Evolutionary conservation across 2,797 vertebrate species (phyloP).

Genomic region (Hylomyscus alleni): DNA sequence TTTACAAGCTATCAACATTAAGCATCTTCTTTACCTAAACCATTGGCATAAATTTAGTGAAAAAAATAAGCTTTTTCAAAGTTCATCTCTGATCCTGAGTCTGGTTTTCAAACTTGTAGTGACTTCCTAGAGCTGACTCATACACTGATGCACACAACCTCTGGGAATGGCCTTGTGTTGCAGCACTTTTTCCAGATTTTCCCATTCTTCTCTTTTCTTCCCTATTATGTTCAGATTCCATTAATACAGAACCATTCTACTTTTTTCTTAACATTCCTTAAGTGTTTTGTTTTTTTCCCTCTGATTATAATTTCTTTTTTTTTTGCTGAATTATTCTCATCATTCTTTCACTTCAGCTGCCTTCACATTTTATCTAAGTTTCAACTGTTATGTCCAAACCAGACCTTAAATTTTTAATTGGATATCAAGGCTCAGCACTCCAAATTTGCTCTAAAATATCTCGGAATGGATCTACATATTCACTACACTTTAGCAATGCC

Average conservation of each 20-base stretch:
- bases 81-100: not conserved
- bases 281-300: not conserved
- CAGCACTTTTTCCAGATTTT: not conserved
- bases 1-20: not conserved
- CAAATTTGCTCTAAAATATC: conserved; percentile 11
- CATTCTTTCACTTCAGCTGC: not conserved
- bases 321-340: not conserved
- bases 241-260: not conserved
- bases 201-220: too few species aligned
- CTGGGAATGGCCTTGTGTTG: not conserved
- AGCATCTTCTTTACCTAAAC: not conserved
- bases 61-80: conserved; percentile 11
- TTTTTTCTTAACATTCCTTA: not conserved
- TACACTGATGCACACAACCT: not conserved
- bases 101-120: not conserved
- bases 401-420: not conserved
- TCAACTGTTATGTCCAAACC: conserved; percentile 6
- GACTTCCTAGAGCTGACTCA: not conserved
- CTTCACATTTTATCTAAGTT: not conserved
- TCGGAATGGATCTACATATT: not conserved
- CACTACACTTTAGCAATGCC: not conserved
- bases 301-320: not conserved
- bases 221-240: not conserved
- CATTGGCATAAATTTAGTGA: not conserved
- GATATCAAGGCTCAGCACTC: not conserved